These are phyloP conservation scores for Plecturocebus donacophilus DNA, from an alignment of 2,113 vertebrate species.

Conservation along the genomic window DNA sequence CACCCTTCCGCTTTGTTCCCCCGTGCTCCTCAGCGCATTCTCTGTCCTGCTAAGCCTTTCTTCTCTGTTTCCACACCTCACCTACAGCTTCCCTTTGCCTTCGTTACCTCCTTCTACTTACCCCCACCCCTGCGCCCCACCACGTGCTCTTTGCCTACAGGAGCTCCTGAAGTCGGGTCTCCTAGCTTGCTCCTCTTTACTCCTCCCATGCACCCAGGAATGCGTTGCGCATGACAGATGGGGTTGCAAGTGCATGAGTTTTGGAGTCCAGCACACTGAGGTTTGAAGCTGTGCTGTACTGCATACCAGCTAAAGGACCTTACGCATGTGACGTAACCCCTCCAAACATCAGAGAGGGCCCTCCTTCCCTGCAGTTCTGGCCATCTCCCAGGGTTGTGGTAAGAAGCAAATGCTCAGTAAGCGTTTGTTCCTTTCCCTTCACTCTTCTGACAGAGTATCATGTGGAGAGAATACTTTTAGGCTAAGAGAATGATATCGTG, in stretches of 20 bases:
- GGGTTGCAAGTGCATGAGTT: too few relatives aligned
- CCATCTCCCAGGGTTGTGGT: neutral
- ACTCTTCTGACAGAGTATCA: neutral
- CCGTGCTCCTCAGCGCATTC: neutral
- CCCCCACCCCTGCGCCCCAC: neutral
- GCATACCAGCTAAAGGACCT: neutral
- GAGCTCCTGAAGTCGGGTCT: neutral
- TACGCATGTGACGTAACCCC: neutral
- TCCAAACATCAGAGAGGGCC: too few relatives aligned
- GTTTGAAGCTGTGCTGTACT: neutral
- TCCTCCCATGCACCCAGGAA: too few relatives aligned
- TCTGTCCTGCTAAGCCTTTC: too few relatives aligned
- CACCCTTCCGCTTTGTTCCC: neutral
- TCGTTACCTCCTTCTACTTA: neutral
- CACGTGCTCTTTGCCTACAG: neutral
- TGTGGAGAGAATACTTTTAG: neutral
- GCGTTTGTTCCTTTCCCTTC: neutral
- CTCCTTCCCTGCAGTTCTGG: neutral
- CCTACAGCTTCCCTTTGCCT: neutral
- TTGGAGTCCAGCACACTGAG: neutral
- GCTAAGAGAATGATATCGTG: too few relatives aligned
- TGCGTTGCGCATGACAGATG: rapidly evolving
- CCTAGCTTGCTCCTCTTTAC: neutral
- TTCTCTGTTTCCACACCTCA: neutral
- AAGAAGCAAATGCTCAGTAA: neutral